These are phyloP conservation scores for Chelonia mydas DNA, from an alignment of 2,797 vertebrate species.

Conservation along the genomic window DNA sequence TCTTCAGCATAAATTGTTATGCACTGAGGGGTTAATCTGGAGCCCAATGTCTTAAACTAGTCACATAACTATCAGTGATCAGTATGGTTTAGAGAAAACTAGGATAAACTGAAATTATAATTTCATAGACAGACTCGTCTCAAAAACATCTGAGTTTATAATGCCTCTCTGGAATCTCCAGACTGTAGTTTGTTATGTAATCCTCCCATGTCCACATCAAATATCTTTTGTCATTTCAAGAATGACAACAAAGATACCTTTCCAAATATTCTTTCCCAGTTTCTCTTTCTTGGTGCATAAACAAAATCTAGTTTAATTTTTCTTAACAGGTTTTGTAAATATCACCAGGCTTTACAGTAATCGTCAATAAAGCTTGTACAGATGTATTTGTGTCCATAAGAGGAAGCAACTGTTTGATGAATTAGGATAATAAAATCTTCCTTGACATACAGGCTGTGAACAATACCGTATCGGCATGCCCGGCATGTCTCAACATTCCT, in stretches of 20 bases:
- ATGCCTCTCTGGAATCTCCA: not conserved
- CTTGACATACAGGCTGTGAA: conserved; percentile 34
- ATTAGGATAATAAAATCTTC: conserved; percentile 67
- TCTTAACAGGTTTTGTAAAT: conserved; percentile 63
- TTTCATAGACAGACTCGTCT: not conserved
- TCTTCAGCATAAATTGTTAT: not conserved
- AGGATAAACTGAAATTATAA: not conserved
- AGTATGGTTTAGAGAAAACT: not conserved
- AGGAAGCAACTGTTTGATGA: conserved; percentile 65
- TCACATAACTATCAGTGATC: not conserved
- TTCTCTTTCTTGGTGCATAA: not conserved
- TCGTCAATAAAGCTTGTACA: conserved; percentile 53
- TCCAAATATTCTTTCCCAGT: conserved; percentile 21
- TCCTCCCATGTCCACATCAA: not conserved
- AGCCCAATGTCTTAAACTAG: not conserved
- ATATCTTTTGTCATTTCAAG: not conserved
- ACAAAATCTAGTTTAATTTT: conserved; percentile 63
- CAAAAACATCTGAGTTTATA: not conserved
- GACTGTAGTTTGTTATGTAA: not conserved
- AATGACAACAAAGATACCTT: conserved; percentile 17
- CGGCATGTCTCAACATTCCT: conserved; percentile 53
- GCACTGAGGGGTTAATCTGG: not conserved
- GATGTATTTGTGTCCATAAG: conserved; percentile 52
- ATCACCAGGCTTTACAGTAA: conserved; percentile 52
- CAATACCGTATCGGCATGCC: conserved; percentile 28